Evolutionary conservation across 2,888 invertebrate species (phyloP).

Genomic region (Chymomyza caudatula): DNA sequence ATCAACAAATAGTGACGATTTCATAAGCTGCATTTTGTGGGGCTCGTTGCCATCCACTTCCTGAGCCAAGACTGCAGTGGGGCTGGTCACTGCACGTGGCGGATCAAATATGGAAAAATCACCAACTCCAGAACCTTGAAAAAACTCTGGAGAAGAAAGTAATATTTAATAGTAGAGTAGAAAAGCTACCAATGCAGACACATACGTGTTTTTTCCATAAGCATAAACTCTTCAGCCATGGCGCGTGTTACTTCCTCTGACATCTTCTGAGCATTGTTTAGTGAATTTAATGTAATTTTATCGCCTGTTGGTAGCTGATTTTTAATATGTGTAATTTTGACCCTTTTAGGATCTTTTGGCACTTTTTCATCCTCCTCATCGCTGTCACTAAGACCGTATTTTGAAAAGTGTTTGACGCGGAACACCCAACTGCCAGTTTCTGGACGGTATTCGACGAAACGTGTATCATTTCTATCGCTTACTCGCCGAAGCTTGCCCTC

Average conservation of each 20-base stretch:
- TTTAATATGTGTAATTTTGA: constrained; percentile 58
- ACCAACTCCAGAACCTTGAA: constrained; percentile 54
- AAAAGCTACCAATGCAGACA: neutral
- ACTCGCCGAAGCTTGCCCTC: constrained; percentile 90
- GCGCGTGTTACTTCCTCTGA: constrained; percentile 61
- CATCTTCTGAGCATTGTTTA: constrained; percentile 59
- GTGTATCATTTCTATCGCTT: constrained; percentile 91
- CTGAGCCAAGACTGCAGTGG: constrained; percentile 82
- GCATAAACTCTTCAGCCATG: constrained; percentile 69
- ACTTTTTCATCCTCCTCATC: constrained; percentile 90
- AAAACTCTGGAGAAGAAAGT: constrained; percentile 58
- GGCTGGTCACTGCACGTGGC: constrained; percentile 78
- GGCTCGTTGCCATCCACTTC: constrained; percentile 82
- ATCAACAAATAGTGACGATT: constrained; percentile 84
- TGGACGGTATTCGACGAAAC: constrained; percentile 95
- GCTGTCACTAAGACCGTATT: constrained; percentile 92
- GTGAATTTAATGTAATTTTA: constrained; percentile 50
- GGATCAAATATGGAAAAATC: constrained; percentile 69
- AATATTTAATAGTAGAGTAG: neutral
- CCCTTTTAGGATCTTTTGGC: constrained; percentile 77
- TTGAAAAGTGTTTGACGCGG: constrained; percentile 95
- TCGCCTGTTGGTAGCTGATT: constrained; percentile 28
- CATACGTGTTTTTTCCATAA: constrained; percentile 75
- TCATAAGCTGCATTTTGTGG: constrained; percentile 89
- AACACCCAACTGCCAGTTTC: constrained; percentile 99